phyloP scores from a whole-genome alignment of 1,140 invertebrate species.

The Tetraneura akinire region DNA sequence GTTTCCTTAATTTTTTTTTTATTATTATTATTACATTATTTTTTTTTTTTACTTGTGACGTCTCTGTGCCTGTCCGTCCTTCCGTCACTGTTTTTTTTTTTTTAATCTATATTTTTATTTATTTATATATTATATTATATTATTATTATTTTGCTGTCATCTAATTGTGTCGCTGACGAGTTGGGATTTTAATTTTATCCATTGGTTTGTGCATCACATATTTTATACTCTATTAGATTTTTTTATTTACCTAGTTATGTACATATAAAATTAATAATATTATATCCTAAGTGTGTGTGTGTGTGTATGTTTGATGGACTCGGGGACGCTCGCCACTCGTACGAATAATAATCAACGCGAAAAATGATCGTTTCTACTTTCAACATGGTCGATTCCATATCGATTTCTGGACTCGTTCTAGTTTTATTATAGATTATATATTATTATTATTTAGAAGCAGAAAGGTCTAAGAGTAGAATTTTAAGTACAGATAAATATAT shows the following conservation, averaged over 20 bases:
- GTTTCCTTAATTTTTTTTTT: not conserved
- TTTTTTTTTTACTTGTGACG: constrained; percentile 19
- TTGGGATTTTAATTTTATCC: constrained; percentile 47
- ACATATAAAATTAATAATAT: not conserved
- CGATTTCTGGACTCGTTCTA: no score
- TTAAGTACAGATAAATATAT: no score
- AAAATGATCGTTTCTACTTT: no score
- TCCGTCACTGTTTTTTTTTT: constrained; percentile 34
- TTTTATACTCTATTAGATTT: constrained; percentile 34
- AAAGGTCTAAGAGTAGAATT: no score
- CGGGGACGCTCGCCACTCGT: not conserved
- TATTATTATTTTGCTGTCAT: constrained; percentile 35
- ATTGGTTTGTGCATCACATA: constrained; percentile 50
- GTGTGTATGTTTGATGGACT: no score
- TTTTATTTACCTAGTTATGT: no score
- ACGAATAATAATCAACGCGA: not conserved
- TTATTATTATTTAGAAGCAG: no score
- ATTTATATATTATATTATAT: not conserved
- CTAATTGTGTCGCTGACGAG: constrained; percentile 46
- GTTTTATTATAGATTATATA: no score
- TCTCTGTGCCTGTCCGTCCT: constrained; percentile 38
- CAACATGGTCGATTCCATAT: no score
- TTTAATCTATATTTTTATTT: not conserved
- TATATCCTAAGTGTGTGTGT: no score
- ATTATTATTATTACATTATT: not conserved